Percentiles rank a stretch among this genome's conserved stretches.
Conservation (phyloP, 2,113 vertebrate species). For the Pseudorhombus dupliciocellatus region DNA sequence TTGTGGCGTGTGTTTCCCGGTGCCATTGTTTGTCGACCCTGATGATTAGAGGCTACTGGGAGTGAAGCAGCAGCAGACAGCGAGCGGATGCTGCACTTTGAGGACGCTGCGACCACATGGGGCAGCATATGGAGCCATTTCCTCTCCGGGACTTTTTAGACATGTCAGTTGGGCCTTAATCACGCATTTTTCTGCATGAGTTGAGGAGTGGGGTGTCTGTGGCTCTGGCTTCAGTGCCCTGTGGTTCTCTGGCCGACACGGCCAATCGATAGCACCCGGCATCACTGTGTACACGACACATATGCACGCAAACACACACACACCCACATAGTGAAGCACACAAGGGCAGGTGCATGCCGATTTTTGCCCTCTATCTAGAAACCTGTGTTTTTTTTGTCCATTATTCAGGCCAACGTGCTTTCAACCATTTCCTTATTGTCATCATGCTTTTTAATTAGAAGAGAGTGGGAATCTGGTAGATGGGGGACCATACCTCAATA, state of each 20-base stretch:
- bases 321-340: slow-evolving; percentile 20
- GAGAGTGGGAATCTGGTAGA: slow-evolving; percentile 58
- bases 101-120: slow-evolving; percentile 62
- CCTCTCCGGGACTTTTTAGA: slow-evolving; percentile 67
- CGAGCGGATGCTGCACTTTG: slow-evolving; percentile 46
- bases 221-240: slow-evolving; percentile 62
- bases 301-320: slow-evolving; percentile 26
- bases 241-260: slow-evolving; percentile 54
- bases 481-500: slow-evolving; percentile 62
- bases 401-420: slow-evolving; percentile 53
- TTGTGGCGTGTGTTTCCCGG: slow-evolving; percentile 31
- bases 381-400: slow-evolving; percentile 40
- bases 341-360: slow-evolving; percentile 23
- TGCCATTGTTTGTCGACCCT: slow-evolving; percentile 37
- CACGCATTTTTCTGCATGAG: slow-evolving; percentile 76
- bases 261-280: slow-evolving; percentile 65
- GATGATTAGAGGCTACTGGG: slow-evolving; percentile 49
- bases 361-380: slow-evolving; percentile 41
- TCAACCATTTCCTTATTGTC: slow-evolving; percentile 63
- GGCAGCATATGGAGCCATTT: slow-evolving; percentile 73
- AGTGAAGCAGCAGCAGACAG: slow-evolving; percentile 50
- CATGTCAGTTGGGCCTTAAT: slow-evolving; percentile 74
- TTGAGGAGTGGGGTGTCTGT: slow-evolving; percentile 61
- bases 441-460: slow-evolving; percentile 72
- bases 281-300: slow-evolving; percentile 45